Evolutionary conservation across 2,888 invertebrate genomes (phyloP).

Genomic region (Doris montereyensis): DNA sequence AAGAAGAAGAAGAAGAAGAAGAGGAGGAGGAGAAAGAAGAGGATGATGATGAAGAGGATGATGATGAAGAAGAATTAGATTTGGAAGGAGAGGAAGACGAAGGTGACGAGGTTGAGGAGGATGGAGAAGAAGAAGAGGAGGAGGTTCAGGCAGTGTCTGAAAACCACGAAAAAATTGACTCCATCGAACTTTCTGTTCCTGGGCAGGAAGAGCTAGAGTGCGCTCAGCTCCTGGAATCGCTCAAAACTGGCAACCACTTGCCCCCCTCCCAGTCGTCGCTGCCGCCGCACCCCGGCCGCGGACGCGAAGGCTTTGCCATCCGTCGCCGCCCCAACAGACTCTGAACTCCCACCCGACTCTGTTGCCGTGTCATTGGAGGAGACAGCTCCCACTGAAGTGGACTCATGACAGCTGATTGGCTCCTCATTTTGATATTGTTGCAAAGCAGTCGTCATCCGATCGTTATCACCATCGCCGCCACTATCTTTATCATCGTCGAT

Average conservation of each 20-base stretch:
- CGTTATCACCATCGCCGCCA: too few relatives aligned
- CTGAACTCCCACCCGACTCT: too few relatives aligned
- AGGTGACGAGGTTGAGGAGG: background rate
- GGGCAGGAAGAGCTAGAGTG: slow-evolving; percentile 19
- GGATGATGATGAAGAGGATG: slow-evolving; percentile 14
- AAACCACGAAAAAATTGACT: background rate
- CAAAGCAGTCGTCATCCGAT: too few relatives aligned
- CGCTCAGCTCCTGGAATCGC: slow-evolving; percentile 15
- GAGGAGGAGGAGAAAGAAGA: slow-evolving; percentile 10
- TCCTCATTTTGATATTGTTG: too few relatives aligned
- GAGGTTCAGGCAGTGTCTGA: background rate
- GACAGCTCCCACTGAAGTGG: too few relatives aligned
- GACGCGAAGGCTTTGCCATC: too few relatives aligned
- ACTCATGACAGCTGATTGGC: too few relatives aligned
- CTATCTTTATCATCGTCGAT: too few relatives aligned
- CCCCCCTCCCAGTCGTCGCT: too few relatives aligned
- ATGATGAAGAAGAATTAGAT: slow-evolving; percentile 19
- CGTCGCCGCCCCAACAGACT: too few relatives aligned
- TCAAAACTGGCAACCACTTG: background rate
- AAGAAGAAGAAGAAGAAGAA: slow-evolving; percentile 24
- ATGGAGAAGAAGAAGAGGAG: background rate
- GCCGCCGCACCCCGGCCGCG: too few relatives aligned
- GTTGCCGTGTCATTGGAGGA: too few relatives aligned
- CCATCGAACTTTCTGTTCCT: background rate
- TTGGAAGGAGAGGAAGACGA: slow-evolving; percentile 24